These are phyloP conservation scores for Laterallus jamaicensis DNA, from an alignment of 2,113 vertebrate species.

Conservation along the genomic window DNA sequence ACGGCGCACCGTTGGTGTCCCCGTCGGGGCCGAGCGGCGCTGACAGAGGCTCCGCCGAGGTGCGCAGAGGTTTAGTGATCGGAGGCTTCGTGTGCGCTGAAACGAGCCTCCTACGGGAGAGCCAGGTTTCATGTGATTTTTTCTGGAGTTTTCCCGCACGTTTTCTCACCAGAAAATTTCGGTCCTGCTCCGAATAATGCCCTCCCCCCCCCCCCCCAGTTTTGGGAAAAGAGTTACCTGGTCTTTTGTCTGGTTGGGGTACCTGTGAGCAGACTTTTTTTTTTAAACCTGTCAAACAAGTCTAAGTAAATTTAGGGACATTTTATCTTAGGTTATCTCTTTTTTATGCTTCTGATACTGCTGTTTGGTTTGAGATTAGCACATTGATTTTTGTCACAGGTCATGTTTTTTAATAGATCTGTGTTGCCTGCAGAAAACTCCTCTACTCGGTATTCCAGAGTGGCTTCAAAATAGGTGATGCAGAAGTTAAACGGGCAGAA, in stretches of 20 bases:
- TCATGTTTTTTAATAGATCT: constrained; percentile 78
- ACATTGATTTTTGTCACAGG: constrained; percentile 81
- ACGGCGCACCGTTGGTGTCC: neutral
- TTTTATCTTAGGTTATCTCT: constrained; percentile 71
- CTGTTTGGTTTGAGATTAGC: constrained; percentile 78
- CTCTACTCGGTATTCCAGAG: constrained; percentile 26
- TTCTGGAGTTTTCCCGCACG: neutral
- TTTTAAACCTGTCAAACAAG: constrained; percentile 26
- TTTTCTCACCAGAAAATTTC: neutral
- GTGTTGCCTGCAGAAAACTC: constrained; percentile 64
- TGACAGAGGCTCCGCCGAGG: neutral
- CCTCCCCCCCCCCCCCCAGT: too few relatives aligned
- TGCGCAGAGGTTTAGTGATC: neutral
- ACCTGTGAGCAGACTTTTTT: neutral
- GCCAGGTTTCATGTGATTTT: neutral
- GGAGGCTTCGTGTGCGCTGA: neutral
- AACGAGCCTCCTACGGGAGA: neutral
- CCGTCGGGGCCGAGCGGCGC: neutral
- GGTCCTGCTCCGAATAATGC: neutral
- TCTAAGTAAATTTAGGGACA: constrained; percentile 44
- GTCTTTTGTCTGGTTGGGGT: neutral
- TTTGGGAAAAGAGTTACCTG: constrained; percentile 20
- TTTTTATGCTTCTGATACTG: constrained; percentile 73
- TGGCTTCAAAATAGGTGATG: constrained; percentile 34
- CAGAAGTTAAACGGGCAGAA: constrained; percentile 52